Percentiles rank a stretch among this genome's conserved stretches.
Conservation (phyloP, 1,140 invertebrate genomes). For the Scaptomyza montana region DNA sequence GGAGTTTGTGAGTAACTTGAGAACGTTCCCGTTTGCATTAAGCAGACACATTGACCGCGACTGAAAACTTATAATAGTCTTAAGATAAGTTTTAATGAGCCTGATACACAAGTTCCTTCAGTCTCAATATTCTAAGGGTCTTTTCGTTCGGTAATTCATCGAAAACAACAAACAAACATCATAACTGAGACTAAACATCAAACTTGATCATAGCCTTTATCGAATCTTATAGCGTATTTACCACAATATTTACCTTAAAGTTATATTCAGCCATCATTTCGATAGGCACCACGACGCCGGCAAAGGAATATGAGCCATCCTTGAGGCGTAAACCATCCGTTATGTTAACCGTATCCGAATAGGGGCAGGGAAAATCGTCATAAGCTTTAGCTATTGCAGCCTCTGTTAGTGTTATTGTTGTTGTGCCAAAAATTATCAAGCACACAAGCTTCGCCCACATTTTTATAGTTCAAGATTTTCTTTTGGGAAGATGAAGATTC, state of each 20-base stretch:
- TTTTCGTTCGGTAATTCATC: no score
- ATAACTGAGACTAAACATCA: no score
- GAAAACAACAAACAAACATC: no score
- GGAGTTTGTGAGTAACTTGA: no score
- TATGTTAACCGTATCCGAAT: conserved; percentile 69
- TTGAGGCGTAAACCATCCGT: conserved; percentile 67
- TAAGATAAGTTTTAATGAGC: no score
- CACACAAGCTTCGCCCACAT: conserved; percentile 39
- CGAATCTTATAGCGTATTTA: neutral
- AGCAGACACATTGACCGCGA: no score
- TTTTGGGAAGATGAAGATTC: conserved; percentile 1
- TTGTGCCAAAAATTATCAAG: conserved; percentile 17
- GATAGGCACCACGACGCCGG: conserved; percentile 57
- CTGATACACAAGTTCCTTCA: no score
- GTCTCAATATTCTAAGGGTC: no score
- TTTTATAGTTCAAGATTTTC: neutral
- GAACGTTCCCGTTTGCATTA: no score
- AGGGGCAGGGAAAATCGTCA: conserved; percentile 54
- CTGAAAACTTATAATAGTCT: no score
- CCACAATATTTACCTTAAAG: conserved; percentile 60
- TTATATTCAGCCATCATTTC: conserved; percentile 65
- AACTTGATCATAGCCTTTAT: no score
- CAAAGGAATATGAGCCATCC: conserved; percentile 75
- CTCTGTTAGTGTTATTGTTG: neutral
- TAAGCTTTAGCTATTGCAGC: neutral